These are phyloP conservation scores for Halichoerus grypus DNA, from an alignment of 2,113 vertebrate species.

Conservation along the genomic window DNA sequence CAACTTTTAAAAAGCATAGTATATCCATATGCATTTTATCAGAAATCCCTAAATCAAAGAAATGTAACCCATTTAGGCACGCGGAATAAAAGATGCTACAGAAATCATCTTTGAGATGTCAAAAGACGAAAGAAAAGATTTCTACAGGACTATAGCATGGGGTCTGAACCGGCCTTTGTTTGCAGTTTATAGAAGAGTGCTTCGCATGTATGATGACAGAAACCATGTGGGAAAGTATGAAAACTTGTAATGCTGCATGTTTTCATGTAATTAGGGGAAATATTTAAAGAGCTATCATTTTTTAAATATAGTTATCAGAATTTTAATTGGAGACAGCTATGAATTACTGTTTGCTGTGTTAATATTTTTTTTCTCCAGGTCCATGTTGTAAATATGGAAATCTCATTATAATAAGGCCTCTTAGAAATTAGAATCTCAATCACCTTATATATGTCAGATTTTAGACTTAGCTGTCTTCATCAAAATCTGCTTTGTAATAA, in stretches of 20 bases:
- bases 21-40: constrained; percentile 76
- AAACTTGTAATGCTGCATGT: constrained; percentile 85
- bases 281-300: constrained; percentile 22
- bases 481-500: constrained; percentile 51
- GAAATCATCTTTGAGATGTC: constrained; percentile 99
- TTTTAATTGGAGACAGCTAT: constrained; percentile 32
- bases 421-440: constrained; percentile 46
- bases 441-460: neutral
- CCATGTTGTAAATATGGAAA: constrained; percentile 42
- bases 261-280: constrained; percentile 75
- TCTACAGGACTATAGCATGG: constrained; percentile 98
- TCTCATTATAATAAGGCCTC: neutral
- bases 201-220: constrained; percentile 99
- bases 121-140: constrained; percentile 99
- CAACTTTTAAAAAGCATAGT: constrained; percentile 67
- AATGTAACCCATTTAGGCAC: constrained; percentile 90
- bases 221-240: constrained; percentile 99
- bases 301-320: neutral
- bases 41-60: constrained; percentile 82
- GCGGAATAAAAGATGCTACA: constrained; percentile 97
- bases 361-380: neutral
- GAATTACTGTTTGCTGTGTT: constrained; percentile 18
- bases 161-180: constrained; percentile 98
- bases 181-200: constrained; percentile 97
- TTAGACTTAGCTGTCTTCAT: constrained; percentile 11